Evolutionary conservation across 1,140 invertebrate species (phyloP).

Genomic region (Cotesia chilonis): DNA sequence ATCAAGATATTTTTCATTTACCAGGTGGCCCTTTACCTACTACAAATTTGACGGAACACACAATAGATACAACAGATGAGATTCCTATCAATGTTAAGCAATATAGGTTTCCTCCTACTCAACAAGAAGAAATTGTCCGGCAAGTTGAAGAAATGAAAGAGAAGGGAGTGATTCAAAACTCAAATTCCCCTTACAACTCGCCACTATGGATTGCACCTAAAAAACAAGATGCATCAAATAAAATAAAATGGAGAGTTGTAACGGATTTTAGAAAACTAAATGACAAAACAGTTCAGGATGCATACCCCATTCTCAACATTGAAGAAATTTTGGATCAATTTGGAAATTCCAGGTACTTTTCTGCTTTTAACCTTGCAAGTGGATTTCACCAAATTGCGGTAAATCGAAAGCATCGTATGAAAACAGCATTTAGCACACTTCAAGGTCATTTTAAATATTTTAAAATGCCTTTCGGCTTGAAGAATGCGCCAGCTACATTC

Average conservation of each 20-base stretch:
- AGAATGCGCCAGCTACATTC: slow-evolving; percentile 16
- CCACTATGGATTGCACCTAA: background rate
- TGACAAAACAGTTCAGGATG: background rate
- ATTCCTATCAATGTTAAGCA: slow-evolving; percentile 31
- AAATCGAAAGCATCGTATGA: background rate
- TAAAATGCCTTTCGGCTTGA: background rate
- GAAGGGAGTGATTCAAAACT: slow-evolving; percentile 29
- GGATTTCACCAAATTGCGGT: background rate
- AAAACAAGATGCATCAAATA: too few relatives aligned
- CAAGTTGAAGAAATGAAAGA: slow-evolving; percentile 33
- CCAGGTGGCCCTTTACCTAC: slow-evolving; percentile 14
- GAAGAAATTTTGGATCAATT: slow-evolving; percentile 5
- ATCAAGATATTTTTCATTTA: too few relatives aligned
- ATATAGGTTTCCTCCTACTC: slow-evolving; percentile 28
- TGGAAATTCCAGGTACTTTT: background rate
- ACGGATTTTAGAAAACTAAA: background rate
- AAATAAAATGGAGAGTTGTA: background rate
- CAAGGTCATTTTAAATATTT: slow-evolving; percentile 16
- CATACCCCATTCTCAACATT: background rate
- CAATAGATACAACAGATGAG: slow-evolving; percentile 28
- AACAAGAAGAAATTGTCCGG: slow-evolving; percentile 28
- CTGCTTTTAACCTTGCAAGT: slow-evolving; percentile 3
- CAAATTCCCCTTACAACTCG: slow-evolving; percentile 28
- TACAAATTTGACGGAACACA: slow-evolving; percentile 24
- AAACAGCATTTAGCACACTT: background rate